Percentiles rank a stretch among this genome's conserved stretches.
Evolutionary conservation across 2,888 invertebrate genomes (phyloP).

Genomic region (Orthosia incerta): DNA sequence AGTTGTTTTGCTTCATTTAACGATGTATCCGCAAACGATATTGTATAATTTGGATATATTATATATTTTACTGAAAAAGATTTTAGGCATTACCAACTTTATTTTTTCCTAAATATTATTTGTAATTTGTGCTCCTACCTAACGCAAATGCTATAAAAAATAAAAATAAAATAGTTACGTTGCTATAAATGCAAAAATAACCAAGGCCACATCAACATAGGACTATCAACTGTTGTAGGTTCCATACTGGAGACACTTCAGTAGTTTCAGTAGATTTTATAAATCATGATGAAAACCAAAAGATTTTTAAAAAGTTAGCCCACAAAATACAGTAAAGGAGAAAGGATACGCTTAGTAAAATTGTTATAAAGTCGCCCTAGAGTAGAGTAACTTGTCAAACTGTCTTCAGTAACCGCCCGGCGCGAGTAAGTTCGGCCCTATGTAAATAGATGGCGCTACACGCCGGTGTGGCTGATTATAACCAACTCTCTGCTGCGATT

Average conservation of each 20-base stretch:
- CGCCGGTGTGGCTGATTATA: background rate
- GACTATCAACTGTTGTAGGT: background rate
- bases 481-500: too few relatives aligned
- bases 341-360: background rate
- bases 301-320: background rate
- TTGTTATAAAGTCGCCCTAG: background rate
- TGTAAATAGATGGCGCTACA: slow-evolving; percentile 40
- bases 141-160: too few relatives aligned
- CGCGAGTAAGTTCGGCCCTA: slow-evolving; percentile 9
- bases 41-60: background rate
- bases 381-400: background rate
- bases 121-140: too few relatives aligned
- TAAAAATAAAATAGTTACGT: too few relatives aligned
- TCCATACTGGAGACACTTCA: background rate
- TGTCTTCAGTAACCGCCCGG: background rate
- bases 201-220: too few relatives aligned
- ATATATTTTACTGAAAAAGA: background rate
- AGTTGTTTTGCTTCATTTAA: slow-evolving; percentile 13
- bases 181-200: too few relatives aligned
- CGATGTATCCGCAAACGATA: background rate
- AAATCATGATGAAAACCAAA: background rate
- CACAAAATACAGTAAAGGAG: background rate
- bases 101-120: too few relatives aligned
- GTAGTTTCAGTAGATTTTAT: background rate
- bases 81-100: too few relatives aligned